Evolutionary conservation across 2,113 vertebrate genomes (phyloP), one percentile per base, ranked within the genome.

Genomic region (Onychostoma macrolepis): DNA sequence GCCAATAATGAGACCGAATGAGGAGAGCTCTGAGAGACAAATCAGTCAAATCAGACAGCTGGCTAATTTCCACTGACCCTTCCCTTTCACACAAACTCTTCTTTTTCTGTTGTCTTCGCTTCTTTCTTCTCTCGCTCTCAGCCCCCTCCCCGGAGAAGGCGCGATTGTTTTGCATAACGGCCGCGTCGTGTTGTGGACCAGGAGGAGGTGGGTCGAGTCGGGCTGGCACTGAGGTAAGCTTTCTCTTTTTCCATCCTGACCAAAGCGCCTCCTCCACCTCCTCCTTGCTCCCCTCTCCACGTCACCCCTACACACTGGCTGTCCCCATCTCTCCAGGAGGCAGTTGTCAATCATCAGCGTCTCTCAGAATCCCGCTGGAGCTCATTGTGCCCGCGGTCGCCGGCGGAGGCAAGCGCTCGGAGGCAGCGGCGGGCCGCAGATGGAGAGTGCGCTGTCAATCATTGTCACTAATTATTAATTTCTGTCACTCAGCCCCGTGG

Each of bases 391-490:
- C 97, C 92, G 96, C 95, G 97, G 97, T 98, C 96, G 97, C 96
- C 92, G 91, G 95, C 93, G 96, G 94, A 96, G 97, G 96, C 94
- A 96, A 96, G 96, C 92, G 97, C 97, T 97, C 96, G 95, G 92
- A 93, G 97, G 96, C 96, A 95, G 94, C 96, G 65, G 96, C 95
- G 94, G 96, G 97, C 96, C 94, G 96, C 97, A 97, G 96, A 97
- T 96, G 96, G 97, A 98, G 96, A 94, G 96, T 94, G 95, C 91
- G 90, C 98, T 98, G 98, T 97, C 98, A 99, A 97, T 99, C 98
- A 99, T 97, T 99, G 97, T 99, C 98, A 99, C 98, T 99, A 98
- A 99, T 99, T 99, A 99, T 99, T 99, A 99, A 98, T 97, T 99
- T 98, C 97, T 99, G 98, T 98, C 98, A 99, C 98, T 99, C 97